Evolutionary conservation across 2,113 vertebrate species (phyloP).

Genomic region (Oriolus oriolus): DNA sequence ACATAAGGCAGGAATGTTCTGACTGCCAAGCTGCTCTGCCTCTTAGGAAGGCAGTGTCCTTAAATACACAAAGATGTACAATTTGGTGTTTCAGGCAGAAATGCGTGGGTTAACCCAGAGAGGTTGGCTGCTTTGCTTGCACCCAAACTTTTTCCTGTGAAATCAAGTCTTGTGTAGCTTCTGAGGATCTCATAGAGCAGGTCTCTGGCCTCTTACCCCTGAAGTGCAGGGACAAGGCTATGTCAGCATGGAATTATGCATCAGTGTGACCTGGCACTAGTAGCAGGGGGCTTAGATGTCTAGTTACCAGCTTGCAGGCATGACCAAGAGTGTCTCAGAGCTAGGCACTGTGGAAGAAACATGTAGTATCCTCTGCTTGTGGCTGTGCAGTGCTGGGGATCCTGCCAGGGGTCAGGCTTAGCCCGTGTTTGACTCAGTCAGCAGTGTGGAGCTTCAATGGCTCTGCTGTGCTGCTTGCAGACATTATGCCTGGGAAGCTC

Average conservation of each 20-base stretch:
- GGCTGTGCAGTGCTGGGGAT: background rate
- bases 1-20: background rate
- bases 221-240: fast-evolving
- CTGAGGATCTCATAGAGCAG: background rate
- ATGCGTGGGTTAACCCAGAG: background rate
- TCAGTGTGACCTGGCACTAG: fast-evolving
- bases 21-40: background rate
- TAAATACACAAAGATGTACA: background rate
- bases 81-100: background rate
- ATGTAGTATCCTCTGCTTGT: background rate
- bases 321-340: background rate
- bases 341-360: background rate
- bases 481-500: background rate
- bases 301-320: background rate
- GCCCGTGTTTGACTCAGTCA: fast-evolving
- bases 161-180: background rate
- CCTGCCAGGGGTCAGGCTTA: background rate
- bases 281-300: background rate
- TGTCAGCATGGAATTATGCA: background rate
- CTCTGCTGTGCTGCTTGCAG: background rate
- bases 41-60: background rate
- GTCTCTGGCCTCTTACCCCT: background rate
- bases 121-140: background rate
- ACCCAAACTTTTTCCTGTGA: background rate
- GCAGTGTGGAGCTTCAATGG: background rate